Base-by-base conservation (phyloP, 1,140 invertebrate species). In the Drosophila funebris region DNA sequence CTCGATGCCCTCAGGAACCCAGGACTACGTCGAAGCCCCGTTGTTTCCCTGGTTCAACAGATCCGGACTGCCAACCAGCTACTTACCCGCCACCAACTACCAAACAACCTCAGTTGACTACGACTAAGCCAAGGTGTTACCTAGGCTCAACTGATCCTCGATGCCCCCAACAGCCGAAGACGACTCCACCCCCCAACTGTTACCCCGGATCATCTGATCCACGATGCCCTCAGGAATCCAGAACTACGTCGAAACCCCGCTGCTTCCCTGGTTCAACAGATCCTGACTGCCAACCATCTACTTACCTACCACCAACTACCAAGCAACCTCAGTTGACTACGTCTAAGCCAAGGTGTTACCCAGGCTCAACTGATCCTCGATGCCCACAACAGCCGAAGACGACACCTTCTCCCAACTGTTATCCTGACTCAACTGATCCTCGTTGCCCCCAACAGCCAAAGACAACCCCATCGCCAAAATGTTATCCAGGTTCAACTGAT, bases 71-170 rank as follows among this genome's bases (percentile, higher is more conserved):
- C 4, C 22, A 24, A 24, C 22, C 22, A 24, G 22, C 22, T 4
- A 24, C 22, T 24, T 24, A 24, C 22, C 22, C 4, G 22, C 22
- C 22, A 24, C 22, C 22, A 24, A 27, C 24, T 5, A 27, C 24
- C 4, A 6, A 0, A 3, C 22, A 4, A 24, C 22, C 22, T 24
- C 2, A 4, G 6, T 1, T 2, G 24, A 27, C 24, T 0, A 27
- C 24, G 6, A 0, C 24, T 27, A 2, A 1, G 1, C 24, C 24
- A 1, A 27, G 4, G 1, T 27, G 24, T 5, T 27, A 27, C 58
- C 92, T 92, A 2, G 93, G 93, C 16, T 92, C 91, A 1, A 83
- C 54, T 3, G 93, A 94, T 78, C 41, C 60, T 0, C 41, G 92
- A 16, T 94, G 93, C 63, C 92, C 92, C 5, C 87, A 27, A 5